Conservation (phyloP, 1,140 invertebrate genomes). For the Heliconius nattereri region DNA sequence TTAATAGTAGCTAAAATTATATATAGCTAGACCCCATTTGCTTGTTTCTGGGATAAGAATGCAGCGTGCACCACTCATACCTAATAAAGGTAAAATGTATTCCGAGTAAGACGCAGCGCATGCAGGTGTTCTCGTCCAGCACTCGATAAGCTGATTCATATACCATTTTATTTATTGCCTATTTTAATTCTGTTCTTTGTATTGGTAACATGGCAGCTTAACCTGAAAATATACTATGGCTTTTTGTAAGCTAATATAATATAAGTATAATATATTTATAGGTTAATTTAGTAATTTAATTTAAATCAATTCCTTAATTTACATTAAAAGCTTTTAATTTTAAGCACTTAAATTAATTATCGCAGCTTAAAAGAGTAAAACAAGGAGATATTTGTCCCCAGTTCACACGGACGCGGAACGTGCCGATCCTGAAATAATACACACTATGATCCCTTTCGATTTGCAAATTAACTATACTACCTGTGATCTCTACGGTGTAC, state of each 20-base stretch:
- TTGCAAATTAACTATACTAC: slow-evolving; percentile 58
- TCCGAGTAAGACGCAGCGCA: neutral
- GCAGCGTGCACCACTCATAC: neutral
- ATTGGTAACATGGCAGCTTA: neutral
- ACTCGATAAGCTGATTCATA: neutral
- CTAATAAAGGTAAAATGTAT: slow-evolving; percentile 15
- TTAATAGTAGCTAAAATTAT: slow-evolving; percentile 4
- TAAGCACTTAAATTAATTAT: neutral
- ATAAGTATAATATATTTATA: too few species aligned
- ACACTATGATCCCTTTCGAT: slow-evolving; percentile 53
- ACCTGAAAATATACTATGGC: too few species aligned
- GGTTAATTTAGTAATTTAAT: too few species aligned
- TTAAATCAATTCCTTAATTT: too few species aligned
- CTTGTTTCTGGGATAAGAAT: slow-evolving; percentile 16
- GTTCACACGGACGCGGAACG: slow-evolving; percentile 46
- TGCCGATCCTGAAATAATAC: slow-evolving; percentile 61
- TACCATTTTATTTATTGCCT: neutral
- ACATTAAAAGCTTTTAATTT: too few species aligned
- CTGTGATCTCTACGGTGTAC: slow-evolving; percentile 36
- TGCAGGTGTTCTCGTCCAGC: slow-evolving; percentile 5
- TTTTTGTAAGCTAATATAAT: too few species aligned
- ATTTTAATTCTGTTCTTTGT: neutral
- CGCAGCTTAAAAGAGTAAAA: neutral
- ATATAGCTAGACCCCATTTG: neutral
- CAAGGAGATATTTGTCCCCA: neutral